phyloP scores from a whole-genome alignment of 2,797 vertebrate genomes.

The Trachops cirrhosus region DNA sequence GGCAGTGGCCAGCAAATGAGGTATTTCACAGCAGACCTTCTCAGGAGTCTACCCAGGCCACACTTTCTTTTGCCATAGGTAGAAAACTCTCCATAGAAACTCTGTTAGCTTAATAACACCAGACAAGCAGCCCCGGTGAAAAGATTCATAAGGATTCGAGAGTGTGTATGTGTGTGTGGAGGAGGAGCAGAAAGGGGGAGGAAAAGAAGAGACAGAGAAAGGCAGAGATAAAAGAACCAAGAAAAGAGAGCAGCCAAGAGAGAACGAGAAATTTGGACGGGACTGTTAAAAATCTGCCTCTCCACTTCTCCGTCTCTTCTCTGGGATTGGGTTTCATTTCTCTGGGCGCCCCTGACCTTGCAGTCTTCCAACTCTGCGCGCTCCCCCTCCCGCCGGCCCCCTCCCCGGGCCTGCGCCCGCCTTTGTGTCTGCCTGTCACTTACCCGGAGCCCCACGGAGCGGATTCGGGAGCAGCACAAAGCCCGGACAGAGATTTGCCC shows the following conservation, averaged over 20 bases:
- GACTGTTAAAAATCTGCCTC: constrained; percentile 72
- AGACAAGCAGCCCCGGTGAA: constrained; percentile 48
- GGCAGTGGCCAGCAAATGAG: not conserved
- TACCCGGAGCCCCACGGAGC: constrained; percentile 84
- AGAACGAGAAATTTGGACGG: not conserved
- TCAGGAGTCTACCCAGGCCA: constrained; percentile 70
- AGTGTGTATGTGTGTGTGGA: not conserved
- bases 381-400: constrained; percentile 65
- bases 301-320: constrained; percentile 47
- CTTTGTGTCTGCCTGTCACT: constrained; percentile 93
- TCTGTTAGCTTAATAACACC: not conserved
- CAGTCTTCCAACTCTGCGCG: constrained; percentile 78
- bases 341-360: constrained; percentile 87
- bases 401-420: constrained; percentile 81
- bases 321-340: constrained; percentile 85
- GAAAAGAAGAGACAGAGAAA: not conserved
- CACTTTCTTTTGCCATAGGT: constrained; percentile 55
- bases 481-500: constrained; percentile 79
- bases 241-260: not conserved
- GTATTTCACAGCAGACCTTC: constrained; percentile 52
- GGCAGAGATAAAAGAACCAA: not conserved
- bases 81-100: constrained; percentile 55
- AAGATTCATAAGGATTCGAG: constrained; percentile 33
- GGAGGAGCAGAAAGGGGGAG: not conserved
- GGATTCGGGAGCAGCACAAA: constrained; percentile 87